Evolutionary conservation across 1,140 invertebrate species (phyloP), one percentile per base, ranked within the genome.

Genomic region (Rhysida immarginata): DNA sequence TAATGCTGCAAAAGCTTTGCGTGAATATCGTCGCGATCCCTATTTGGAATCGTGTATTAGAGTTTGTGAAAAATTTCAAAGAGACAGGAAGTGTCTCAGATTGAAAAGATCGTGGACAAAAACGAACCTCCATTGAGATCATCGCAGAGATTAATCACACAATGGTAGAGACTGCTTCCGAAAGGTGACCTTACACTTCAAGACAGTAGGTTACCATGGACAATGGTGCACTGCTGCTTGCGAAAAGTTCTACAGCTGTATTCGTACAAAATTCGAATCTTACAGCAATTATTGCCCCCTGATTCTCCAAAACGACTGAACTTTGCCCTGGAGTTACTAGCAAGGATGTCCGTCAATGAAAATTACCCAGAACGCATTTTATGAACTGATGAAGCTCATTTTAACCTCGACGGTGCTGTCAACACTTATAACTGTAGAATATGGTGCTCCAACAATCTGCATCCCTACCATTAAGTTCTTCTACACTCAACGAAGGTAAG

Each of bases 211-310:
- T n/a, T 16, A 11, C 14, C 18, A 35, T 53, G 25, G 55, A 84
- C 82, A 63, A 73, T 74, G 2, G 82, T 35, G 29, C 29, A 16
- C 5, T 8, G 16, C 5, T 5, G 5, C 16, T 35, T 35, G 29
- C 29, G 29, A 16, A 8, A 5, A 5, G 16, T 35, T 35, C 29
- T 35, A 16, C 29, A 35, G 5, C 16, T 5, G 29, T 35, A 35
- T 16, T 16, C 29, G 29, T 35, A 16, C 16, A 35, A 35, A 16
- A 35, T 35, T 16, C 29, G 16, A 16, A 35, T 35, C 5, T 35
- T 35, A 16, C 29, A 35, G 5, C 29, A 35, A 16, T 35, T 35
- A 35, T 16, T 8, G 29, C 16, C 29, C 5, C 29, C 5, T 8
- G 29, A 35, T 35, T 16, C 29, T 8, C 29, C 5, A 35, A 35